Conservation (phyloP, 2,888 invertebrate species). For the Dynastes grantii region DNA sequence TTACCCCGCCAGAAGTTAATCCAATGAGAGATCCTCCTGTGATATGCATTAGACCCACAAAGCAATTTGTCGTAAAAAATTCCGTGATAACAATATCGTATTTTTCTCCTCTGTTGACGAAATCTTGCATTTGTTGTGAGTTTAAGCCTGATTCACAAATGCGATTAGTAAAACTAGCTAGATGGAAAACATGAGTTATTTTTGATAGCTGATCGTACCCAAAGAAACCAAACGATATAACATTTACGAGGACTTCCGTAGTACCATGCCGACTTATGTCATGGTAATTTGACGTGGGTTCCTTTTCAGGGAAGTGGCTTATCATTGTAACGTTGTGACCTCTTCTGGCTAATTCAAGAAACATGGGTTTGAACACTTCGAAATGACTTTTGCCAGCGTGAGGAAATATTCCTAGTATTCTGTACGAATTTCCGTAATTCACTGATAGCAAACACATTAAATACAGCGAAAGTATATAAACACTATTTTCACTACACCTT, state of each 20-base stretch:
- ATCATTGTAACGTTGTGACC: conserved; percentile 81
- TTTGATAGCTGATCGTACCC: conserved; percentile 13
- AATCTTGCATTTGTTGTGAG: conserved; percentile 66
- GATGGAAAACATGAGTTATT: conserved; percentile 5
- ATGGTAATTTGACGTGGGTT: conserved; percentile 50
- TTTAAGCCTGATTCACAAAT: conserved; percentile 51
- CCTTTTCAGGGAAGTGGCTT: conserved; percentile 74
- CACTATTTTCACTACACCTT: no score
- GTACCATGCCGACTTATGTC: conserved; percentile 54
- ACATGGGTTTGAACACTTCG: conserved; percentile 75
- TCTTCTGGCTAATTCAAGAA: conserved; percentile 75
- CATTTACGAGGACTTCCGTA: conserved; percentile 31
- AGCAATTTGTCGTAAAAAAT: conserved; percentile 80
- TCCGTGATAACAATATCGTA: conserved; percentile 80
- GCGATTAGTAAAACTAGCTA: conserved; percentile 33
- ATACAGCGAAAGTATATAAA: neutral
- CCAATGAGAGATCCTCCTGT: conserved; percentile 74
- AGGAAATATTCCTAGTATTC: conserved; percentile 78
- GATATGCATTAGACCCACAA: conserved; percentile 76
- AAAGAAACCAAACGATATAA: conserved; percentile 33
- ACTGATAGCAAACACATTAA: conserved; percentile 7
- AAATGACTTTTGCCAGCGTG: conserved; percentile 83
- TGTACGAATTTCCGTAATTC: conserved; percentile 62
- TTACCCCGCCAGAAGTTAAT: conserved; percentile 70
- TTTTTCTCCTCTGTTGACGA: conserved; percentile 69